These are phyloP conservation scores for Hypolimnas misippus DNA, from an alignment of 2,888 invertebrate species.

Conservation along the genomic window DNA sequence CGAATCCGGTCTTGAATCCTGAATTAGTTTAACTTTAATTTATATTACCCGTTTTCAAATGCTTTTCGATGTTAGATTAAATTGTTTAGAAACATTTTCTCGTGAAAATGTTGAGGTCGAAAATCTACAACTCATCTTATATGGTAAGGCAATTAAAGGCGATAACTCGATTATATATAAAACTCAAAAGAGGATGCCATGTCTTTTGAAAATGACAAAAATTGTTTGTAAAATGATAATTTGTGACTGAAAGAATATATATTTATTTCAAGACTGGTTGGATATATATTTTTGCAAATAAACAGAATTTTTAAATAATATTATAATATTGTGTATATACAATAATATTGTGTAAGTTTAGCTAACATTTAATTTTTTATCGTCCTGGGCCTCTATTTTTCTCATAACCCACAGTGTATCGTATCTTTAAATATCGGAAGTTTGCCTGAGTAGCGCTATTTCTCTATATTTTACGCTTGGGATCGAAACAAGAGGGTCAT, in stretches of 20 bases:
- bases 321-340: too few species aligned
- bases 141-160: background rate
- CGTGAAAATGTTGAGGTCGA: background rate
- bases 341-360: too few species aligned
- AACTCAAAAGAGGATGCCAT: too few species aligned
- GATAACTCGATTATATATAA: background rate
- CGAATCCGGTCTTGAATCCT: constrained; percentile 39
- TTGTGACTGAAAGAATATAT: too few species aligned
- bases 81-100: constrained; percentile 7
- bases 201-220: too few species aligned
- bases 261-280: too few species aligned
- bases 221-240: too few species aligned
- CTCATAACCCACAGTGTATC: constrained; percentile 18
- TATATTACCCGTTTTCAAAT: constrained; percentile 35
- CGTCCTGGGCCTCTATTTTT: constrained; percentile 6
- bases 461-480: constrained; percentile 41
- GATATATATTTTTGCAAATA: too few species aligned
- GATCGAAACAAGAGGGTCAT: constrained; percentile 40
- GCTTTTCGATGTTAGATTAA: constrained; percentile 36
- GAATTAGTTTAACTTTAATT: constrained; percentile 44
- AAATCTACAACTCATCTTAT: background rate
- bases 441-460: constrained; percentile 30
- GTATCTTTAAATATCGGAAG: constrained; percentile 26
- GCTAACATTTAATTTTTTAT: too few species aligned
- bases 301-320: too few species aligned